phyloP scores from a whole-genome alignment of 2,888 invertebrate genomes.

The Unio pictorum region DNA sequence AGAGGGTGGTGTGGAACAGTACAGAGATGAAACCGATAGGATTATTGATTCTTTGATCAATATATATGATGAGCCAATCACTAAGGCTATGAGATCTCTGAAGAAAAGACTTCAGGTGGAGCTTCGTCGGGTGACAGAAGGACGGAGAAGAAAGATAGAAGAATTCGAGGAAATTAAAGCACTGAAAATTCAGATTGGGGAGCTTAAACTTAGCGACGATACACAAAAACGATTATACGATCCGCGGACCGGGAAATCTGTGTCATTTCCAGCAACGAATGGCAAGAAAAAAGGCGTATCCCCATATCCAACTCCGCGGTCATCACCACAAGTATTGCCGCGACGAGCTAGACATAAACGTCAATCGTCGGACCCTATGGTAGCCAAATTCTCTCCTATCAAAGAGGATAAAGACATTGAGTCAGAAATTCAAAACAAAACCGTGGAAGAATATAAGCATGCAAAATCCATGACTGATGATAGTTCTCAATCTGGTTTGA shows the following conservation, averaged over 20 bases:
- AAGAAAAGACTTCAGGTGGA: conserved; percentile 73
- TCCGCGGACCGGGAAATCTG: conserved; percentile 1
- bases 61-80: conserved; percentile 67
- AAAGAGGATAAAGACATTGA: conserved; percentile 74
- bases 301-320: conserved; percentile 44
- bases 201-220: conserved; percentile 55
- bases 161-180: conserved; percentile 71
- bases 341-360: conserved; percentile 72
- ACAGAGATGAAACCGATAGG: conserved; percentile 60
- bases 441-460: conserved; percentile 28
- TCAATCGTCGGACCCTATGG: conserved; percentile 75
- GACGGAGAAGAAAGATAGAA: conserved; percentile 70
- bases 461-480: conserved; percentile 56
- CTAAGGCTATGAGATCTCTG: conserved; percentile 67
- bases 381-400: conserved; percentile 74
- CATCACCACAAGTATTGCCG: conserved; percentile 67
- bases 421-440: conserved; percentile 65
- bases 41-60: conserved; percentile 63
- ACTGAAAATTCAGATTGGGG: conserved; percentile 65
- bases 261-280: conserved; percentile 24
- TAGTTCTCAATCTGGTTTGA: conserved; percentile 62
- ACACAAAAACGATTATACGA: conserved; percentile 6
- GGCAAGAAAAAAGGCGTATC: conserved; percentile 40
- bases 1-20: conserved; percentile 29
- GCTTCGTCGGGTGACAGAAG: conserved; percentile 71